A percentile compares a stretch with the other conserved stretches of the same genome.
phyloP scores from a whole-genome alignment of 2,113 vertebrate genomes.

The Ailurus styani region DNA sequence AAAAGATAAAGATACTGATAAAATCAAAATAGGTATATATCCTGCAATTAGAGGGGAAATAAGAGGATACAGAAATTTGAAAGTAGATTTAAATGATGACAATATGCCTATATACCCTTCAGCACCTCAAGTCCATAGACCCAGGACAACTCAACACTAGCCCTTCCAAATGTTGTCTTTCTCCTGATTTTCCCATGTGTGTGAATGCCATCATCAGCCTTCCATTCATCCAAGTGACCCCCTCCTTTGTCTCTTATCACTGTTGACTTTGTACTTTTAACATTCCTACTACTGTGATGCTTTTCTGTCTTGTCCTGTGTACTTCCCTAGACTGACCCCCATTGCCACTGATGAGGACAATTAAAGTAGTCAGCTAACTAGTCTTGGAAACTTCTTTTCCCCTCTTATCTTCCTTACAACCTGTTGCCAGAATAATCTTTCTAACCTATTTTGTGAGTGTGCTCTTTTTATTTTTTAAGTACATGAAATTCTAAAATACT shows the following conservation, averaged over 20 bases:
- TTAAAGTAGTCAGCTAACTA: neutral
- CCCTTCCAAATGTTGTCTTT: neutral
- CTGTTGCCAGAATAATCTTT: neutral
- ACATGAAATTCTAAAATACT: neutral
- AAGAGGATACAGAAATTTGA: neutral
- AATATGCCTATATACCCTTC: neutral
- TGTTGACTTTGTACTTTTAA: neutral
- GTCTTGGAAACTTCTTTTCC: neutral
- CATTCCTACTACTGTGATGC: neutral
- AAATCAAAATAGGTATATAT: neutral
- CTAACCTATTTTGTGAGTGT: neutral
- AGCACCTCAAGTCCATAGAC: neutral
- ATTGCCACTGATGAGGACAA: neutral
- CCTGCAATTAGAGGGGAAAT: neutral
- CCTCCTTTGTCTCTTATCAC: neutral
- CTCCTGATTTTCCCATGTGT: neutral
- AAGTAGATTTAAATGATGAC: neutral
- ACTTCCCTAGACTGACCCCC: neutral
- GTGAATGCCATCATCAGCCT: neutral
- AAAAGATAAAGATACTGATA: neutral
- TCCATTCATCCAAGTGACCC: neutral
- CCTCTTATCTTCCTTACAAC: neutral
- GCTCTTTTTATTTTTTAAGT: conserved; percentile 24
- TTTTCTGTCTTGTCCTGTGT: neutral
- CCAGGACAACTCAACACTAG: neutral